phyloP scores from a whole-genome alignment of 2,113 vertebrate genomes.

The Aspiorhynchus laticeps region DNA sequence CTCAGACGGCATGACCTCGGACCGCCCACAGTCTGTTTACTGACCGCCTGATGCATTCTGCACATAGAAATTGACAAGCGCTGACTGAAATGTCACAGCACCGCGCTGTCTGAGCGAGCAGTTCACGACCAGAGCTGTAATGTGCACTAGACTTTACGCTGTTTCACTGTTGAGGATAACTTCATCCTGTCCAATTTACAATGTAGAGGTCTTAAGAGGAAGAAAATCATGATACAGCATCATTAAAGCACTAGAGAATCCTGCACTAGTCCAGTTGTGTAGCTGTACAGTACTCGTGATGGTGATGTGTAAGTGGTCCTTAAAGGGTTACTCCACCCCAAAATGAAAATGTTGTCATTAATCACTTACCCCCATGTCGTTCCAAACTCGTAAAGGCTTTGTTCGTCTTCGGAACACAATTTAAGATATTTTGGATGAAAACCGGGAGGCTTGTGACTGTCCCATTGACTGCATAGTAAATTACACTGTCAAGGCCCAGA shows the following conservation, averaged over 20 bases:
- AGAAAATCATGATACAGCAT: neutral
- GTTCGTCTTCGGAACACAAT: too few species aligned
- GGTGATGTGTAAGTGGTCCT: neutral
- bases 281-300: neutral
- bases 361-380: too few species aligned
- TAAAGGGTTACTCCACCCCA: too few species aligned
- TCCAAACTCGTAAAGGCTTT: too few species aligned
- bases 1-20: slow-evolving; percentile 2
- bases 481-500: too few species aligned
- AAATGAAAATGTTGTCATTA: too few species aligned
- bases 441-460: too few species aligned
- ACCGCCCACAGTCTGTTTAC: slow-evolving; percentile 20
- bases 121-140: slow-evolving; percentile 11
- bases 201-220: neutral
- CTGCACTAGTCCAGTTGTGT: neutral
- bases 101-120: neutral
- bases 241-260: neutral
- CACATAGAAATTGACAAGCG: neutral
- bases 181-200: neutral
- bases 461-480: too few species aligned
- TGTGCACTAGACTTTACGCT: neutral
- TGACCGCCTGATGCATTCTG: slow-evolving; percentile 7
- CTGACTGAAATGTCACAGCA: neutral
- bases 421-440: too few species aligned
- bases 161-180: neutral